These are phyloP conservation scores for Emmelina monodactyla DNA, from an alignment of 2,888 invertebrate species.

Conservation along the genomic window DNA sequence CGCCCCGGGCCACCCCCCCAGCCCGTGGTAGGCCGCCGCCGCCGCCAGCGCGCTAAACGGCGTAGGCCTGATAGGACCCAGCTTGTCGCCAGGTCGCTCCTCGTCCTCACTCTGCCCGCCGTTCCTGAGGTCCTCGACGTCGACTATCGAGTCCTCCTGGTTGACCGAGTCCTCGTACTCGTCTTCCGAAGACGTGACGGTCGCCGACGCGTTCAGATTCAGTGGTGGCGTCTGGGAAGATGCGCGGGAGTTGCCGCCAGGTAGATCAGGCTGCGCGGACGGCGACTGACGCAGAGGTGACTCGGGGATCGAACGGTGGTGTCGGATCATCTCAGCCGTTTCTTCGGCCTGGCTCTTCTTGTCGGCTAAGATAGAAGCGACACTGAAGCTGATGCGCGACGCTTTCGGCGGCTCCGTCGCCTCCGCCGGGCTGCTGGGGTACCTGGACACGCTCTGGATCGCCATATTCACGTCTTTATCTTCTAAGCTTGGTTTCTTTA, in stretches of 20 bases:
- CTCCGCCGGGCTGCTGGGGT: conserved; percentile 71
- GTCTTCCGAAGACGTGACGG: conserved; percentile 65
- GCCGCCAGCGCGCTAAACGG: conserved; percentile 76
- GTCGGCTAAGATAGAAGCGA: conserved; percentile 86
- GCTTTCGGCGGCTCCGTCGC: conserved; percentile 69
- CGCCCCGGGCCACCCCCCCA: conserved; percentile 66
- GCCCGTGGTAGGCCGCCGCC: conserved; percentile 74
- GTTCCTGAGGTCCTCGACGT: conserved; percentile 79
- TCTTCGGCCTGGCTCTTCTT: conserved; percentile 68
- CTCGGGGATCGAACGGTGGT: conserved; percentile 58
- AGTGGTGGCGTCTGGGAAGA: conserved; percentile 54
- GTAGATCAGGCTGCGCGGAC: conserved; percentile 50
- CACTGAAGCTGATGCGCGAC: conserved; percentile 83
- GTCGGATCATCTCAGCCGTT: conserved; percentile 55
- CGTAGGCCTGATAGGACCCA: conserved; percentile 76
- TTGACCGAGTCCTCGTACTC: conserved; percentile 76
- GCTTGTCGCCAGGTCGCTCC: conserved; percentile 35
- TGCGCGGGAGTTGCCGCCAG: conserved; percentile 48
- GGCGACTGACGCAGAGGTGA: conserved; percentile 56
- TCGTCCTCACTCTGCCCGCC: conserved; percentile 59
- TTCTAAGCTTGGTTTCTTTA: conserved; percentile 67
- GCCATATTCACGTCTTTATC: conserved; percentile 71
- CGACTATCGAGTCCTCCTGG: conserved; percentile 74
- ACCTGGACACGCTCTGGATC: conserved; percentile 72
- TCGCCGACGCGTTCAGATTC: conserved; percentile 54